Evolutionary conservation across 2,888 invertebrate species (phyloP), one percentile per base, ranked within the genome.

Genomic region (Caenorhabditis sinica): DNA sequence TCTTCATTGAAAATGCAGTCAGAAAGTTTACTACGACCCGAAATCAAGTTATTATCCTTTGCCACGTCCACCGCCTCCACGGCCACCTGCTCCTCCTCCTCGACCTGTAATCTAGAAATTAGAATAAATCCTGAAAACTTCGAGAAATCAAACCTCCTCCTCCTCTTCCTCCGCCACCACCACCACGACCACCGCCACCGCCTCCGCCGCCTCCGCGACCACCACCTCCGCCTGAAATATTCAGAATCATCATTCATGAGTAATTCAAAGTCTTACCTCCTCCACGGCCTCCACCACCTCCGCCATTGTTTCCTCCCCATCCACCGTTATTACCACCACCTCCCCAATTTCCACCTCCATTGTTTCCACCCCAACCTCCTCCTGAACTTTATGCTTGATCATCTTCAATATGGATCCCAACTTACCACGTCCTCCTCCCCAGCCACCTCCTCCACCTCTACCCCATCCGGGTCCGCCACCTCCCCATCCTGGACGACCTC

Each of bases 241-340:
- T 43, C 20, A 51, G n/a, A 69, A 33, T 53, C 15, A 30, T 43
- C 8, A 25, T 45, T 2, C 28, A 33, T 20, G 3, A 5, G n/a
- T n/a, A 51, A 20, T 43, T 13, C 0, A 63, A 60, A 51, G 6
- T 25, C 30, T 43, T 36, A 58, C 73, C 74, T 49, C 74, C 74
- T 13, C 66, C n/a, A n/a, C 81, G 61, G 15, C 61, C 49, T 15
- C 79, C 81, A 15, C 83, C 63, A n/a, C 83, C 77, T 13, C 83
- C 77, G 15, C 83, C 73, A 51, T 66, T 58, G 28, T 66, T 33
- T 1, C 81, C 66, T 40, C 81, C 80, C 80, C 80, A 80, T 66
- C 80, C 80, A 30, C 72, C 71, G 58, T 72, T 63, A 25, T 72
- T 72, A 23, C 66, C 66, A 17, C 76, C 75, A 13, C 71, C 76